Percentiles rank a stretch among this genome's conserved stretches.
Evolutionary conservation across 1,140 invertebrate species (phyloP).

Genomic region (Onthophagus taurus): DNA sequence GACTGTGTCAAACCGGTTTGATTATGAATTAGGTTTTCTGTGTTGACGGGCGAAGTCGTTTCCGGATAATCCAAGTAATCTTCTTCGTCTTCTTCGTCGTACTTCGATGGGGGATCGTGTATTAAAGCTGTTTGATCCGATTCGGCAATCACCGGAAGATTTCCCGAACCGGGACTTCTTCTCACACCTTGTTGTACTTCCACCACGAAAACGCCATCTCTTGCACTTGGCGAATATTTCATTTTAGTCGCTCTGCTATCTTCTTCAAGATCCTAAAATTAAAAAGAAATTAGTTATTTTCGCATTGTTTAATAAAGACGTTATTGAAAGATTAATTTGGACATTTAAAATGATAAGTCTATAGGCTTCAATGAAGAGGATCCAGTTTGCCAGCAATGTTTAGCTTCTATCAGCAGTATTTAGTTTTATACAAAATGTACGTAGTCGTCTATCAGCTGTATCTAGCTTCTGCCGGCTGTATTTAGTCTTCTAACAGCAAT

Average conservation of each 20-base stretch:
- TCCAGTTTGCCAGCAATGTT: too few species aligned
- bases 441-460: too few species aligned
- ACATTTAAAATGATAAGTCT: too few species aligned
- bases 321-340: too few species aligned
- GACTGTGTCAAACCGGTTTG: slow-evolving; percentile 68
- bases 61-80: slow-evolving; percentile 31
- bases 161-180: slow-evolving; percentile 36
- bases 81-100: slow-evolving; percentile 39
- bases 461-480: too few species aligned
- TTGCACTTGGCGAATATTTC: slow-evolving; percentile 54
- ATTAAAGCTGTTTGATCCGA: slow-evolving; percentile 33
- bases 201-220: slow-evolving; percentile 68
- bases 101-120: slow-evolving; percentile 35
- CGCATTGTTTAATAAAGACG: too few species aligned
- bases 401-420: too few species aligned
- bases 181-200: slow-evolving; percentile 51
- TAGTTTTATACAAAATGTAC: not conserved
- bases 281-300: not conserved
- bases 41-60: slow-evolving; percentile 25
- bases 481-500: too few species aligned
- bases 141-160: slow-evolving; percentile 15
- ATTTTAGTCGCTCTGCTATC: slow-evolving; percentile 57
- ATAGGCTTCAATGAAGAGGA: too few species aligned
- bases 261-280: slow-evolving; percentile 52
- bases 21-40: slow-evolving; percentile 14